Conservation (phyloP, 2,797 vertebrate genomes). For the Microhierax caerulescens region DNA sequence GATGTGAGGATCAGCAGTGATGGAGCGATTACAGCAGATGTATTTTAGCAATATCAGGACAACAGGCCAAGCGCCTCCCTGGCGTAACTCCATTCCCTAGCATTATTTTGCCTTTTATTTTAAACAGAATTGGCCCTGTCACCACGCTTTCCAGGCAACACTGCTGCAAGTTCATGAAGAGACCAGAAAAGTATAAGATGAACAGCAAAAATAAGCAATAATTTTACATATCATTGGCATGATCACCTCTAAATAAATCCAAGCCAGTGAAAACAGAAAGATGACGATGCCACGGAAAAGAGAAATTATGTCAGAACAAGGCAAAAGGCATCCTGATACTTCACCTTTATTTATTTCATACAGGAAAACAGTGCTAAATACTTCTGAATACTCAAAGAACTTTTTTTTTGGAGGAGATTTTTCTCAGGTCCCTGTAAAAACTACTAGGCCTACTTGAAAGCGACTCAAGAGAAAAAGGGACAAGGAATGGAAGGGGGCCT, state of each 20-base stretch:
- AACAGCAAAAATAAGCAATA: background rate
- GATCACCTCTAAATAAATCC: background rate
- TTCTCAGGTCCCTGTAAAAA: background rate
- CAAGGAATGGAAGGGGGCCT: background rate
- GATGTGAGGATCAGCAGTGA: background rate
- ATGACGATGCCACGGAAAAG: rapidly evolving
- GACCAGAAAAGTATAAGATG: background rate
- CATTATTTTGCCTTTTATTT: background rate
- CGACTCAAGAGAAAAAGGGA: background rate
- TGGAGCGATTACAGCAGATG: background rate
- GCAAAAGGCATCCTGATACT: background rate
- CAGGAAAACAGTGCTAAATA: background rate
- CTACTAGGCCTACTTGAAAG: background rate
- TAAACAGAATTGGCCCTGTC: background rate
- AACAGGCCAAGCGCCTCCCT: background rate
- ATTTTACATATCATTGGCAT: background rate
- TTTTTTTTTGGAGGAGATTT: background rate
- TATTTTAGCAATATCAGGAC: background rate
- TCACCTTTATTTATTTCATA: background rate
- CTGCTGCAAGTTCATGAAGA: background rate
- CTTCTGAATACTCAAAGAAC: background rate
- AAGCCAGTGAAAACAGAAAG: background rate
- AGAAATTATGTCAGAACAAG: background rate
- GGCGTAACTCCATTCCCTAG: background rate
- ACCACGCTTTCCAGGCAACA: background rate